Evolutionary conservation across 2,113 vertebrate genomes (phyloP).

Genomic region (Rafetus swinhoei): DNA sequence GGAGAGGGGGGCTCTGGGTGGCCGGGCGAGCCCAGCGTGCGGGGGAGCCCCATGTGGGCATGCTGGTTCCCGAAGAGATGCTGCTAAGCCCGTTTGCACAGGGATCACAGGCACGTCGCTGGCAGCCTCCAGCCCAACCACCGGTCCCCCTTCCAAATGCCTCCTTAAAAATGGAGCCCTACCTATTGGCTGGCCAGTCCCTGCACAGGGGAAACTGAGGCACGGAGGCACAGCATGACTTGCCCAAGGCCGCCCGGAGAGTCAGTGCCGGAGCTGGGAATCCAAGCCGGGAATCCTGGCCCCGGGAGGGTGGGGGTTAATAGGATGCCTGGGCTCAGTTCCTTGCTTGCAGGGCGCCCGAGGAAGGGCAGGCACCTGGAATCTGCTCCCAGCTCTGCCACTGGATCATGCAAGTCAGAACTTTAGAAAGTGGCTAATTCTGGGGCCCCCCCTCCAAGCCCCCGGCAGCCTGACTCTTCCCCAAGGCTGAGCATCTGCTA

Average conservation of each 20-base stretch:
- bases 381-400: neutral
- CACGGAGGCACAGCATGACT: too few species aligned
- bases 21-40: neutral
- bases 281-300: neutral
- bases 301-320: neutral
- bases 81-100: neutral
- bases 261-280: neutral
- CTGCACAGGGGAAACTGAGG: neutral
- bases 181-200: neutral
- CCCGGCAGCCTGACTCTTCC: neutral
- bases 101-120: neutral
- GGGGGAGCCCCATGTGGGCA: neutral
- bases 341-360: neutral
- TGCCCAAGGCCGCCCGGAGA: neutral
- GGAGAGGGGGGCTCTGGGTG: neutral
- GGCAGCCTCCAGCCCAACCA: neutral
- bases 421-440: neutral
- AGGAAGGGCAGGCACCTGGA: too few species aligned
- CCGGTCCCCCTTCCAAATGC: neutral
- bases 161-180: neutral
- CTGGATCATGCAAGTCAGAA: neutral
- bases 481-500: neutral
- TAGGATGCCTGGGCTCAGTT: neutral
- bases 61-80: neutral
- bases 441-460: neutral